Evolutionary conservation across 2,888 invertebrate genomes (phyloP).

Genomic region (Acanthosepion pharaonis): DNA sequence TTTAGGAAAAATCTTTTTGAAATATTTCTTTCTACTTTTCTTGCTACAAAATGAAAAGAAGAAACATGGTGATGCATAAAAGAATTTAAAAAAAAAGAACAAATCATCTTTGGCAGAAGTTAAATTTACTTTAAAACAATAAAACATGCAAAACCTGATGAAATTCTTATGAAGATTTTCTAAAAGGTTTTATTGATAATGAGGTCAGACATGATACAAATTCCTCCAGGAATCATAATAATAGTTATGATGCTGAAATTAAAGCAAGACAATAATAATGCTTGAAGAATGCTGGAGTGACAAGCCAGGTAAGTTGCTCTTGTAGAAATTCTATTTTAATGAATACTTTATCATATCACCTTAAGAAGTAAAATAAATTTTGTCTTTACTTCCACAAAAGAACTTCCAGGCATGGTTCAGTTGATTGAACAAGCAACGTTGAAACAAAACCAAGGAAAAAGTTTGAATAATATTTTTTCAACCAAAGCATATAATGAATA

Average conservation of each 20-base stretch:
- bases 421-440: neutral
- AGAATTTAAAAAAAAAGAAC: neutral
- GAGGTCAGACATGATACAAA: too few relatives aligned
- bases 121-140: neutral
- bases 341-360: neutral
- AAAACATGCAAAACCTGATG: neutral
- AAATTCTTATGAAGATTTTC: neutral
- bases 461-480: neutral
- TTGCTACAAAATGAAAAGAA: neutral
- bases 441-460: neutral
- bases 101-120: neutral
- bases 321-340: neutral
- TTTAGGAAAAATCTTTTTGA: too few relatives aligned
- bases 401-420: neutral
- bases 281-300: neutral
- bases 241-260: too few relatives aligned
- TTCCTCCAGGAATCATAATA: too few relatives aligned
- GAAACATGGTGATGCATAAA: neutral
- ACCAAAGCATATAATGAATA: neutral
- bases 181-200: neutral
- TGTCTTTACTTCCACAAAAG: neutral
- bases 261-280: neutral
- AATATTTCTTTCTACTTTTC: too few relatives aligned
- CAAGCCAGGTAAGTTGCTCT: too few relatives aligned
- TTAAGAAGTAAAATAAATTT: neutral